These are phyloP conservation scores for Arenaria interpres DNA, from an alignment of 2,113 vertebrate species.

Conservation along the genomic window DNA sequence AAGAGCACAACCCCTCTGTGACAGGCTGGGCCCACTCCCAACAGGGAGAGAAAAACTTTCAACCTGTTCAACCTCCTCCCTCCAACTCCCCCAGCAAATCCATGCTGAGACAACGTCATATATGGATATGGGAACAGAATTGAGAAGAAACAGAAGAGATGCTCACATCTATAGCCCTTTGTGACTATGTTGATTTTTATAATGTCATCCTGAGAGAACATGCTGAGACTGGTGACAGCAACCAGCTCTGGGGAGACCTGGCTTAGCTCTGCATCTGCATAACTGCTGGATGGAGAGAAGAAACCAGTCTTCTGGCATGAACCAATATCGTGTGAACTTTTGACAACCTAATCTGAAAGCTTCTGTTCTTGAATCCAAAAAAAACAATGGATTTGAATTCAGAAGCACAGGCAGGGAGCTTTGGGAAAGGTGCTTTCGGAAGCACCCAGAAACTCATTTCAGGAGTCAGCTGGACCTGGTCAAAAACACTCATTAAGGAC, in stretches of 20 bases:
- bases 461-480: background rate
- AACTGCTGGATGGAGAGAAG: background rate
- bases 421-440: background rate
- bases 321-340: background rate
- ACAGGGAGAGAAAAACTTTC: background rate
- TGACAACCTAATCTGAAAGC: background rate
- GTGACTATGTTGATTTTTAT: background rate
- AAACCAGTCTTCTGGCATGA: background rate
- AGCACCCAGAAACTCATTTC: background rate
- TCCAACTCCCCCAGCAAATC: background rate
- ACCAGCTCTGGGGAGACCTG: background rate
- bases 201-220: background rate
- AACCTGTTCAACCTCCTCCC: background rate
- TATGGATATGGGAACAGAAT: background rate
- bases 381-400: background rate
- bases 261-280: background rate
- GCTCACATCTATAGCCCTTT: background rate
- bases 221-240: background rate
- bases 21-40: background rate
- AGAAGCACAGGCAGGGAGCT: background rate
- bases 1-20: background rate
- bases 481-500: background rate
- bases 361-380: background rate
- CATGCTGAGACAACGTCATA: rapidly evolving
- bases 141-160: background rate